phyloP scores from a whole-genome alignment of 2,797 vertebrate species.

The Phalloptychus januarius region DNA sequence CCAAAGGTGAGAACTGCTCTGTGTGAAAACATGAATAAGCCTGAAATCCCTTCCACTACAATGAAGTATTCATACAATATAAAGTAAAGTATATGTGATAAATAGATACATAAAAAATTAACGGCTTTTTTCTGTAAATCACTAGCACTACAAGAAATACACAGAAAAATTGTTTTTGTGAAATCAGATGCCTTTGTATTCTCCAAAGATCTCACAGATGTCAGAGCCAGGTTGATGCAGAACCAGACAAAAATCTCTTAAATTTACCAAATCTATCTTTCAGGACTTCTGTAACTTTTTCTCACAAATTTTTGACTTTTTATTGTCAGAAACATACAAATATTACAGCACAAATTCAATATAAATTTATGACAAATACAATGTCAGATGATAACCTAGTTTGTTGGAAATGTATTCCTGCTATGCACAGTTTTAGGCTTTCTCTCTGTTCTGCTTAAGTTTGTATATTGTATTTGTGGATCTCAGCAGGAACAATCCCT shows the following conservation, averaged over 20 bases:
- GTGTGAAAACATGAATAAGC: not conserved
- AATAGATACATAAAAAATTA: not conserved
- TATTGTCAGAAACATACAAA: not conserved
- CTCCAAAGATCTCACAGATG: no score
- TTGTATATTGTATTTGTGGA: no score
- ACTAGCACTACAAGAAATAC: not conserved
- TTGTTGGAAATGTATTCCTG: no score
- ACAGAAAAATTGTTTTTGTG: not conserved
- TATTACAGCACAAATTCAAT: no score
- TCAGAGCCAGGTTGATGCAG: not conserved
- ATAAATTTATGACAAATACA: no score
- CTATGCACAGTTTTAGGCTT: no score
- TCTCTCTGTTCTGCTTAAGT: no score
- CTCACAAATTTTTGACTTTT: not conserved
- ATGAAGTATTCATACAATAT: not conserved
- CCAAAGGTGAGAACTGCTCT: conserved; percentile 85
- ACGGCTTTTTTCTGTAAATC: not conserved
- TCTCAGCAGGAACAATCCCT: no score
- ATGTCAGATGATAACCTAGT: no score
- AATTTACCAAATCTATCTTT: not conserved
- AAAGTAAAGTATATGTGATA: not conserved
- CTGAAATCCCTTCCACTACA: not conserved
- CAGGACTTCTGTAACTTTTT: not conserved
- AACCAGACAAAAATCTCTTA: not conserved
- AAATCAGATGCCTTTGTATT: not conserved